Base-by-base conservation (phyloP, 1,140 invertebrate genomes). In the Drosophila truncata region DNA sequence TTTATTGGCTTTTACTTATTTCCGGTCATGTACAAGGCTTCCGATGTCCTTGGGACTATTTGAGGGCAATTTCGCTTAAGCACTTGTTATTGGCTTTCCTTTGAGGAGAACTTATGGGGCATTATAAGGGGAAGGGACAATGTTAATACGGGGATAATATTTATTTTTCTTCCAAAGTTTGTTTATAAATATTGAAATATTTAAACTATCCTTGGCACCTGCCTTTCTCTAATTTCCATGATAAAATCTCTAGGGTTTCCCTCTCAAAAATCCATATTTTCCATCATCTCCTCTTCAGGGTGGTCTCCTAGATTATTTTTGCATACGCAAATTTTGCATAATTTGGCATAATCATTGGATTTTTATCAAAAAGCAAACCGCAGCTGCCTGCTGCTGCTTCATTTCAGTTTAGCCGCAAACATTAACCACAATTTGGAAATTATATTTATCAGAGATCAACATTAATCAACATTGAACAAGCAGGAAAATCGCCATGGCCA, bases 1-100 rank as follows among this genome's bases (percentile, higher is more conserved):
- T 88, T 87, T 87, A 88, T 88, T 87, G 78, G 63, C 79, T 88
- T 87, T 83, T 83, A 70, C 84, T 83, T 86, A 88, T 88, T 87
- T 87, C 84, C 83, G 83, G 83, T 59, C 65, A 25, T 64, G 63
- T 64, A 54, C 65, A 14, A 18, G 33, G 33, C 27, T 29, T 54
- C 37, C 37, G 35, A 18, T 71, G 52, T 78, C 60, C 66, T 37
- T 42, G 16, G 33, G 58, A 59, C 62, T 39, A 52, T 80, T 73
- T 31, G 50, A 49, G 39, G 47, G 39, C 63, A 65, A 75, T 82
- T 41, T 49, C 33, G 55, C 39, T 60, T 62, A 49, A 82, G 70
- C 60, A 80, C 63, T 84, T 67, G 44, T 66, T 84, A 84, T 80
- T 65, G 78, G 60, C 64, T 72, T 60, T 60, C 29, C 23, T 59